Conservation (phyloP, 2,888 invertebrate species). For the Platycheirus rosarum region DNA sequence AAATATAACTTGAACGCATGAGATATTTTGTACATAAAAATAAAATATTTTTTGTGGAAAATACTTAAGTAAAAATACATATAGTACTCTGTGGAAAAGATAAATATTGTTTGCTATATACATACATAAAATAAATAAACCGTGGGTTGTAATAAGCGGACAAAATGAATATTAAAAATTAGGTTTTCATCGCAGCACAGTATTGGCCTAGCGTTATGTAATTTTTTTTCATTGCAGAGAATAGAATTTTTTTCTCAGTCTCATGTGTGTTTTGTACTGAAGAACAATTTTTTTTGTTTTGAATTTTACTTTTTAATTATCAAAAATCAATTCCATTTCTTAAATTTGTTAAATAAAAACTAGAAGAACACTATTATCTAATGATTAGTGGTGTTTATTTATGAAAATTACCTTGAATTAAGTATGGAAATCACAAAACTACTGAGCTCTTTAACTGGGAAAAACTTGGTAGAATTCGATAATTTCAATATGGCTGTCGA, state of each 20-base stretch:
- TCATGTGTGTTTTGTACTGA: slow-evolving; percentile 60
- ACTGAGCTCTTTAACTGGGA: slow-evolving; percentile 36
- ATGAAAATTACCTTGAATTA: slow-evolving; percentile 62
- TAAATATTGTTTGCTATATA: slow-evolving; percentile 61
- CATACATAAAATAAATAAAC: slow-evolving; percentile 37
- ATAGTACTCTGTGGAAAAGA: slow-evolving; percentile 68
- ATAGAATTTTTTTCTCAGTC: slow-evolving; percentile 49
- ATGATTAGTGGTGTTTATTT: slow-evolving; percentile 36
- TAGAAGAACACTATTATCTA: slow-evolving; percentile 58
- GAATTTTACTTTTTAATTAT: slow-evolving; percentile 10
- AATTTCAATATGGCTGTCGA: too few relatives aligned
- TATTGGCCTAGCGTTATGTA: slow-evolving; percentile 66
- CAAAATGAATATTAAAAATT: slow-evolving; percentile 50
- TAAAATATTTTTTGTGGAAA: slow-evolving; percentile 58
- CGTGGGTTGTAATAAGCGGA: slow-evolving; percentile 30
- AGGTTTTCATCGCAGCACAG: slow-evolving; percentile 42
- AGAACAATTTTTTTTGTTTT: slow-evolving; percentile 29
- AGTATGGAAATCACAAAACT: slow-evolving; percentile 56
- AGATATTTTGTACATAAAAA: slow-evolving; percentile 76
- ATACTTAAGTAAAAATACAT: slow-evolving; percentile 73
- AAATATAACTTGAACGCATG: slow-evolving; percentile 81
- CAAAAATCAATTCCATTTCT: slow-evolving; percentile 74
- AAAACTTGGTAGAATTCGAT: slow-evolving; percentile 64
- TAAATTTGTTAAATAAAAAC: slow-evolving; percentile 46
- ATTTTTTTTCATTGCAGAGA: slow-evolving; percentile 57